Evolutionary conservation across 2,888 invertebrate species (phyloP).

Genomic region (Drosophila incognita): DNA sequence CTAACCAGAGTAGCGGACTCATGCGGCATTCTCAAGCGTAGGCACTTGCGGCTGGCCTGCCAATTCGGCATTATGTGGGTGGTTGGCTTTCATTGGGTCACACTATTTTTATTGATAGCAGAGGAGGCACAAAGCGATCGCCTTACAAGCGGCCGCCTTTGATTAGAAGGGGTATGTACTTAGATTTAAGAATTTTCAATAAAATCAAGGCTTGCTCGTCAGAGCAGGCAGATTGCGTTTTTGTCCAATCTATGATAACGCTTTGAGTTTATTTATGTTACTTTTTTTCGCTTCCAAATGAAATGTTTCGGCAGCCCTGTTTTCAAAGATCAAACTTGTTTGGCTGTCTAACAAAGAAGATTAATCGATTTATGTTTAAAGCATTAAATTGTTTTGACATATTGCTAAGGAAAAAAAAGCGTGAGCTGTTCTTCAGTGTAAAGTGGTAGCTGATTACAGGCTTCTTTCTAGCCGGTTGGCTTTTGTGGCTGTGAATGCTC

Average conservation of each 20-base stretch:
- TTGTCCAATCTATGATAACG: no score
- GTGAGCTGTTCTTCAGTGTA: not conserved
- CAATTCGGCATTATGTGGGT: not conserved
- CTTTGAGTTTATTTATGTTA: no score
- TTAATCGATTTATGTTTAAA: not conserved
- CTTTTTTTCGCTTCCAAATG: no score
- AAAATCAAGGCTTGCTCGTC: not conserved
- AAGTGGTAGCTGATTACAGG: constrained; percentile 2
- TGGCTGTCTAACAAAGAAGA: not conserved
- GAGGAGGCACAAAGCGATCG: not conserved
- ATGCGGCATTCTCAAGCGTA: not conserved
- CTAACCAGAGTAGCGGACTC: not conserved
- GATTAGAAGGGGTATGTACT: not conserved
- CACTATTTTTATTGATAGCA: not conserved
- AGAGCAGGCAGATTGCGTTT: not conserved
- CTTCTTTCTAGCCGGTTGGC: constrained; percentile 11
- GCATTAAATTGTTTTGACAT: not conserved
- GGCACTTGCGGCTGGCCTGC: not conserved
- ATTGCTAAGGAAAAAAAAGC: not conserved
- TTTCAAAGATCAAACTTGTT: not conserved
- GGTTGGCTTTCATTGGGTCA: not conserved
- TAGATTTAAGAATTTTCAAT: not conserved
- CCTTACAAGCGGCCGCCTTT: not conserved
- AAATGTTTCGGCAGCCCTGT: not conserved
- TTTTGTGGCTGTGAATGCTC: not conserved